Evolutionary conservation across 1,140 invertebrate genomes (phyloP).

Genomic region (Scaptomyza graminum): DNA sequence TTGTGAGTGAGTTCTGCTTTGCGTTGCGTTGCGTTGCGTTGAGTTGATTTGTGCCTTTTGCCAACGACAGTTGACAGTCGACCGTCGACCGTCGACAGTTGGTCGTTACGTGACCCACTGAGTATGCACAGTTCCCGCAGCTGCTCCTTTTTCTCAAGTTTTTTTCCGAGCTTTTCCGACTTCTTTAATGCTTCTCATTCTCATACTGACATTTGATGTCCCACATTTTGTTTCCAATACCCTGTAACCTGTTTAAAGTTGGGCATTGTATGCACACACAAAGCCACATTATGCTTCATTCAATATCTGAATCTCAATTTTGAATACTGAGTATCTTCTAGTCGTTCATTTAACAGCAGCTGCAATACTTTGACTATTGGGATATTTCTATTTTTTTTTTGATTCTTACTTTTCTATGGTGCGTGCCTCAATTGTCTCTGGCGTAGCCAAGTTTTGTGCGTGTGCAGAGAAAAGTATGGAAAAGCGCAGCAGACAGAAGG

Average conservation of each 20-base stretch:
- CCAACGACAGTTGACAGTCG: constrained; percentile 18
- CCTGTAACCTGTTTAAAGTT: not conserved
- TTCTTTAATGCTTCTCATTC: not conserved
- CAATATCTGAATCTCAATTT: no score
- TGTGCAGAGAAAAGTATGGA: constrained; percentile 52
- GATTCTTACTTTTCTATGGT: constrained; percentile 15
- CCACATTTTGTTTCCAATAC: constrained; percentile 1
- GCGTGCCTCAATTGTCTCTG: constrained; percentile 68
- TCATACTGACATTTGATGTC: constrained; percentile 32
- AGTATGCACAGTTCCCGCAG: not conserved
- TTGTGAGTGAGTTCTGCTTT: constrained; percentile 22
- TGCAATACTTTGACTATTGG: not conserved
- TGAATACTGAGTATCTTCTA: not conserved
- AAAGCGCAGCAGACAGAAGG: constrained; percentile 62
- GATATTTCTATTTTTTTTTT: not conserved
- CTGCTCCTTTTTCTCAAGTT: constrained; percentile 4
- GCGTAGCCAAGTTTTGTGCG: constrained; percentile 43
- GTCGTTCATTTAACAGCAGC: not conserved
- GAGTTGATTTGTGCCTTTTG: not conserved
- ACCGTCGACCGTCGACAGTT: constrained; percentile 30
- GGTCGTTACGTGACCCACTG: constrained; percentile 39
- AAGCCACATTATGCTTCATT: not conserved
- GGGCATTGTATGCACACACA: no score
- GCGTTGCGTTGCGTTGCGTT: not conserved
- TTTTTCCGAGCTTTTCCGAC: no score